Percentiles rank a stretch among this genome's conserved stretches.
phyloP scores from a whole-genome alignment of 2,888 invertebrate genomes.

The Ametastegia equiseti region DNA sequence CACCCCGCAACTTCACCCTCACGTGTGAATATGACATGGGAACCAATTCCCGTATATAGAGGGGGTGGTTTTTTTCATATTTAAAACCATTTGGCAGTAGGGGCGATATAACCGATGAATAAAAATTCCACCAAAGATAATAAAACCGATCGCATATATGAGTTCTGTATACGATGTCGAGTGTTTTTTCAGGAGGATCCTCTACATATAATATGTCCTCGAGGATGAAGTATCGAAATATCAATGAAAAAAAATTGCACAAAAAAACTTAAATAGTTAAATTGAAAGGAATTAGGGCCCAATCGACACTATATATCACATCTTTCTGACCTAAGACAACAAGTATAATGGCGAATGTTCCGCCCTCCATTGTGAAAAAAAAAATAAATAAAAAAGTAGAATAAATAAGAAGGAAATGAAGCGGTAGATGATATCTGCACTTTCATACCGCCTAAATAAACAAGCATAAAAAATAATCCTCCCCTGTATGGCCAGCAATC shows the following conservation, averaged over 20 bases:
- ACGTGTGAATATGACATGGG: constrained; percentile 48
- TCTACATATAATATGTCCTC: not conserved
- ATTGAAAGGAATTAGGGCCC: not conserved
- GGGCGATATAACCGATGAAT: constrained; percentile 3
- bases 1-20: constrained; percentile 40
- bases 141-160: too few species aligned
- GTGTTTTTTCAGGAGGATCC: constrained; percentile 17
- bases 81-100: not conserved
- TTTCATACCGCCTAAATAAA: constrained; percentile 23
- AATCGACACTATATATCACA: not conserved
- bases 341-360: not conserved
- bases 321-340: constrained; percentile 2
- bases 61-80: constrained; percentile 14
- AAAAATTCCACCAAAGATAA: constrained; percentile 29
- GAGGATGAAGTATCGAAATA: not conserved
- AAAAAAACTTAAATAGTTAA: not conserved
- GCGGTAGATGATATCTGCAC: not conserved
- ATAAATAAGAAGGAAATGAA: constrained; percentile 8
- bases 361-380: not conserved
- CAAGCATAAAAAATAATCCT: constrained; percentile 15
- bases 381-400: not conserved
- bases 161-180: not conserved
- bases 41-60: constrained; percentile 28
- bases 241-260: not conserved
- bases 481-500: not conserved